Evolutionary conservation across 2,888 invertebrate species (phyloP).

Genomic region (Corbicula japonica): DNA sequence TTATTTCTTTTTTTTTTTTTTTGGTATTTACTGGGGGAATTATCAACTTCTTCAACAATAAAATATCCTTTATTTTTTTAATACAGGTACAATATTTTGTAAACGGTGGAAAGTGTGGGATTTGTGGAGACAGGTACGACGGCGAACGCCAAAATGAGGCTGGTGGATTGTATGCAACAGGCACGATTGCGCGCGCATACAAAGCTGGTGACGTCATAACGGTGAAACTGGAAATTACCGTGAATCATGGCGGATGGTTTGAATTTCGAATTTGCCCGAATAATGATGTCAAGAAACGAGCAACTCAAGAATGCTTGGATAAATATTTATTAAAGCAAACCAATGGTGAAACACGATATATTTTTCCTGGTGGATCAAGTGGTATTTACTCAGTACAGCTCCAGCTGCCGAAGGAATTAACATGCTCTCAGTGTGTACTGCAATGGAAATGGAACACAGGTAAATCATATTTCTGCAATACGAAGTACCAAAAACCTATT

Average conservation of each 20-base stretch:
- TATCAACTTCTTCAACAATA: too few relatives aligned
- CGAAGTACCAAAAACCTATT: too few relatives aligned
- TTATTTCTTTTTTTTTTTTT: too few relatives aligned
- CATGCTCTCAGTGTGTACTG: slow-evolving; percentile 61
- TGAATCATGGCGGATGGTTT: slow-evolving; percentile 82
- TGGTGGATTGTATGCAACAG: slow-evolving; percentile 79
- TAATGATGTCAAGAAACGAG: slow-evolving; percentile 53
- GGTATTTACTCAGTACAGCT: slow-evolving; percentile 35
- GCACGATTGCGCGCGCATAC: slow-evolving; percentile 76
- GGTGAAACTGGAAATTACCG: slow-evolving; percentile 77
- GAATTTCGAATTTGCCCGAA: slow-evolving; percentile 81
- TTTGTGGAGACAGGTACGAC: slow-evolving; percentile 94
- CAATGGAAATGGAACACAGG: slow-evolving; percentile 67
- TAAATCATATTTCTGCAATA: too few relatives aligned
- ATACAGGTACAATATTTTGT: slow-evolving; percentile 63
- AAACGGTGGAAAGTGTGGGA: slow-evolving; percentile 92
- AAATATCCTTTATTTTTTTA: too few relatives aligned
- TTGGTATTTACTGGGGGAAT: too few relatives aligned
- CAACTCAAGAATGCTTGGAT: slow-evolving; percentile 67
- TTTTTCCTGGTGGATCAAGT: slow-evolving; percentile 21
- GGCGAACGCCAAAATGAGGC: slow-evolving; percentile 78
- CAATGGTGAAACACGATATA: slow-evolving; percentile 38
- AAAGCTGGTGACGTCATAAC: slow-evolving; percentile 74
- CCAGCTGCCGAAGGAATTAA: slow-evolving; percentile 48
- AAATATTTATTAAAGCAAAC: slow-evolving; percentile 53